These are phyloP conservation scores for Diachasmimorpha longicaudata DNA, from an alignment of 1,140 invertebrate species.

Conservation along the genomic window DNA sequence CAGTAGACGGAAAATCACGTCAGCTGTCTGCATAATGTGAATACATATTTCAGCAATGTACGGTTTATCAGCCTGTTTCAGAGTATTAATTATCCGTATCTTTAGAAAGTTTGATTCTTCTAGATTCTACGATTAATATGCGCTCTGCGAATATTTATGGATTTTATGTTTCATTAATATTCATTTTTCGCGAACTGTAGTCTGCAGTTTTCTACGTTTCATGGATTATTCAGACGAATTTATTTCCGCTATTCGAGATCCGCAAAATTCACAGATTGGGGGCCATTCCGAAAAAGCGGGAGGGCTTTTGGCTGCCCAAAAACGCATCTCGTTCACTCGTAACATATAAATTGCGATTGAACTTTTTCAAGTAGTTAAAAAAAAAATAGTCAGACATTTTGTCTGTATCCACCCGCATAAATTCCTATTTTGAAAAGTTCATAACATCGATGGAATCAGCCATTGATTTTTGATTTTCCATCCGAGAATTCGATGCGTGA, in stretches of 20 bases:
- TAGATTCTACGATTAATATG: not conserved
- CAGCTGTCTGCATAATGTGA: not conserved
- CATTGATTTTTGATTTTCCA: too few relatives aligned
- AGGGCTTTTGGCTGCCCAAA: too few relatives aligned
- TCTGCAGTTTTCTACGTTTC: conserved; percentile 7
- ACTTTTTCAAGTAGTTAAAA: too few relatives aligned
- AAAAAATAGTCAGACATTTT: too few relatives aligned
- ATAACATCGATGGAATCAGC: not conserved
- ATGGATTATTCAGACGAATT: too few relatives aligned
- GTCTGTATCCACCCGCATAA: too few relatives aligned
- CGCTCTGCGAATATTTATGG: not conserved
- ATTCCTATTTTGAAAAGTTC: too few relatives aligned
- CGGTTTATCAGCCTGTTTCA: not conserved
- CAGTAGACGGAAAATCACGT: not conserved
- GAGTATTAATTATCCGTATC: not conserved
- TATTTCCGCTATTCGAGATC: too few relatives aligned
- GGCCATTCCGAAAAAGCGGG: too few relatives aligned
- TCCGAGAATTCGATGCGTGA: not conserved
- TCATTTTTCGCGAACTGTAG: not conserved
- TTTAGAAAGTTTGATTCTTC: not conserved
- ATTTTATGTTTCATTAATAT: not conserved
- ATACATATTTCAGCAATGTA: not conserved
- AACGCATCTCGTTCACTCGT: too few relatives aligned
- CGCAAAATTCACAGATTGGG: too few relatives aligned
- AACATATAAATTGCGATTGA: too few relatives aligned